A percentile compares a stretch with the other conserved stretches of the same genome.
Conservation (phyloP, 2,797 vertebrate species). For the Lates japonicus region DNA sequence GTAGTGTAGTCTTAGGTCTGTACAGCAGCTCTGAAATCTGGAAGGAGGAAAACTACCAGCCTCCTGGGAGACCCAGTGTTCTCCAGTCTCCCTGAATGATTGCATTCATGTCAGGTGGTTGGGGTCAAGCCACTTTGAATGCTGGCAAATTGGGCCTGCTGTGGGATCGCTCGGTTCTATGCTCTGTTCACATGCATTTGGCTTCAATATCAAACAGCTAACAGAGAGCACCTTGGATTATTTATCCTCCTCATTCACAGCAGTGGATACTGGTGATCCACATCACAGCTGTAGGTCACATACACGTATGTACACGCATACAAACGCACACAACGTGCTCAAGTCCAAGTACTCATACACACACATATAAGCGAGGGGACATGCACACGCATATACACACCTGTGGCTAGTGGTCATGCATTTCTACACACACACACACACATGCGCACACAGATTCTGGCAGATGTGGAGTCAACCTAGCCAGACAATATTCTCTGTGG, state of each 20-base stretch:
- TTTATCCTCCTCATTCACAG: constrained; percentile 71
- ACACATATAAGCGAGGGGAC: constrained; percentile 26
- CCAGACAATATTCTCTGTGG: constrained; percentile 57
- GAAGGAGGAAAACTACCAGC: constrained; percentile 42
- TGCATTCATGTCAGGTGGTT: constrained; percentile 62
- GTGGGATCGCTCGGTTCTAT: constrained; percentile 46
- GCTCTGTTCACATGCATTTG: constrained; percentile 64
- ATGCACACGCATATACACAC: constrained; percentile 23
- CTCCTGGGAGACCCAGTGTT: constrained; percentile 52
- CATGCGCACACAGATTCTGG: constrained; percentile 37
- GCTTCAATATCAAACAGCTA: constrained; percentile 68
- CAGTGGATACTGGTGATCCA: constrained; percentile 69
- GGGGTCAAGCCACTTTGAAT: constrained; percentile 71
- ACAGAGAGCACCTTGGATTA: constrained; percentile 73
- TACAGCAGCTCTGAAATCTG: constrained; percentile 48
- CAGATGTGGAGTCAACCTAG: constrained; percentile 39
- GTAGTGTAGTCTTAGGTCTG: constrained; percentile 21
- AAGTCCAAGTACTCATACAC: constrained; percentile 10
- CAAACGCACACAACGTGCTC: constrained; percentile 21
- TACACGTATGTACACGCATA: not conserved
- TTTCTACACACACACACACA: constrained; percentile 17
- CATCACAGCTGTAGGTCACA: constrained; percentile 72
- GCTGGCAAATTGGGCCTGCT: constrained; percentile 67
- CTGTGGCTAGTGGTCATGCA: not conserved
- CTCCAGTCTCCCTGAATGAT: constrained; percentile 62